Base-by-base conservation (phyloP, 2,113 vertebrate species). In the Tragelaphus imberbis region DNA sequence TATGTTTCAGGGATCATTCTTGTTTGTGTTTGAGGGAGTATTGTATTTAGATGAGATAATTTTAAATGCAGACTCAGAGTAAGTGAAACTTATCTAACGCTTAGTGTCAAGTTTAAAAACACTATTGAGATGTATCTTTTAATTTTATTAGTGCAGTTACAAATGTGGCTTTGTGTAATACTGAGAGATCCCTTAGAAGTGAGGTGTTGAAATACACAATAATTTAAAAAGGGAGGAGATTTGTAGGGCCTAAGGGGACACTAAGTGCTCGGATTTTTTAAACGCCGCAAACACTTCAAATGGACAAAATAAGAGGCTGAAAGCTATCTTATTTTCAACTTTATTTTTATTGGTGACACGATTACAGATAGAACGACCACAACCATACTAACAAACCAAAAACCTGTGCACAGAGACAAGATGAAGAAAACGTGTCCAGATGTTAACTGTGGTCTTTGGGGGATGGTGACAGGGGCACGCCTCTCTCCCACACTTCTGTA, bases 291-390 rank as follows among this genome's bases (percentile, higher is more conserved):
- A 96, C 56, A 40, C 85, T 86, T 92, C 61, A 88, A 28, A 85
- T 25, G 14, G 47, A 86, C 63, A 77, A 93, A 90, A 91, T 59
- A 96, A 81, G 77, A 89, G 80, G 81, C n/a, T 56, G 79, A 96
- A 47, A 61, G 53, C 55, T 5, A 68, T 56, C 49, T 95, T 96
- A 87, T 89, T 97, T 94, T 97, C 93, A 90, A 96, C 90, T 98
- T 98, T 97, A 98, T 97, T 98, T 98, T 98, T 97, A 98, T 97
- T 97, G 87, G 94, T 91, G 95, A 97, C 85, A 96, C 96, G 95
- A 95, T 96, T 98, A 98, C 97, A 97, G 94, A 95, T 94, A 94
- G 77, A 97, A 95, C 44, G 2, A 90, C 77, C 90, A 97, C 96
- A 96, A 94, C 94, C 96, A 97, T 71, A 95, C 85, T 84, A 92